These are phyloP conservation scores for Umimayanthus chanpuru DNA, from an alignment of 92 coral and sea anemone species.

Conservation along the genomic window DNA sequence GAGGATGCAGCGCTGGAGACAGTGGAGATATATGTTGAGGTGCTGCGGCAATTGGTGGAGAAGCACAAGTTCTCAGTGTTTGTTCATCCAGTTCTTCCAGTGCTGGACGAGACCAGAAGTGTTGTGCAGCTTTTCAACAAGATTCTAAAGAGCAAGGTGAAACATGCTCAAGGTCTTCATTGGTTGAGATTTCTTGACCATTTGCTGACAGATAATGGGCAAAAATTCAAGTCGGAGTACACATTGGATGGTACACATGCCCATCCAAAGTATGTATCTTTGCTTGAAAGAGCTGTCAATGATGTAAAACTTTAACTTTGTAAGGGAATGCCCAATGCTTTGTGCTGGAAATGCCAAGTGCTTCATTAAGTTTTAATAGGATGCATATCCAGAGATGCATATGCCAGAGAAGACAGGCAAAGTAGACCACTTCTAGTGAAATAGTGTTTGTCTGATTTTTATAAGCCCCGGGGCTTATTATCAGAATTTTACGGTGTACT, in stretches of 20 bases:
- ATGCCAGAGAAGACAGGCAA: no score
- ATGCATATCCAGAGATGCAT: no score
- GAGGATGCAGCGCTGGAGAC: slow-evolving; percentile 46
- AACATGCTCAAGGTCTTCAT: slow-evolving; percentile 42
- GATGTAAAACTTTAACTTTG: slow-evolving; percentile 27
- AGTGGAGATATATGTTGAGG: slow-evolving; percentile 37
- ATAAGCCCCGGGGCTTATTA: no score
- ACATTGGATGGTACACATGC: slow-evolving; percentile 60
- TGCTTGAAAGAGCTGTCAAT: slow-evolving; percentile 49
- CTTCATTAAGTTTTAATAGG: no score
- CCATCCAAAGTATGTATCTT: slow-evolving; percentile 62
- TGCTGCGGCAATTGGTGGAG: slow-evolving; percentile 30
- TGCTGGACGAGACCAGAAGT: slow-evolving; percentile 45
- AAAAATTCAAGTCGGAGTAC: slow-evolving; percentile 45
- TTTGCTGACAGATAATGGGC: slow-evolving; percentile 37
- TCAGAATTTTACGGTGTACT: no score
- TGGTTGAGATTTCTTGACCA: slow-evolving; percentile 52
- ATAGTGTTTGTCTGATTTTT: no score
- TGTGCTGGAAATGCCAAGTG: no score
- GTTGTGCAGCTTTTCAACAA: slow-evolving; percentile 51
- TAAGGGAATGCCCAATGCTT: no score
- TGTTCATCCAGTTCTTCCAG: slow-evolving; percentile 61
- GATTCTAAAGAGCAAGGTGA: slow-evolving; percentile 39
- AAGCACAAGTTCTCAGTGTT: slow-evolving; percentile 33
- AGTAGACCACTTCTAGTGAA: no score